Evolutionary conservation across 2,113 vertebrate genomes (phyloP).

Genomic region (Sardina pilchardus): DNA sequence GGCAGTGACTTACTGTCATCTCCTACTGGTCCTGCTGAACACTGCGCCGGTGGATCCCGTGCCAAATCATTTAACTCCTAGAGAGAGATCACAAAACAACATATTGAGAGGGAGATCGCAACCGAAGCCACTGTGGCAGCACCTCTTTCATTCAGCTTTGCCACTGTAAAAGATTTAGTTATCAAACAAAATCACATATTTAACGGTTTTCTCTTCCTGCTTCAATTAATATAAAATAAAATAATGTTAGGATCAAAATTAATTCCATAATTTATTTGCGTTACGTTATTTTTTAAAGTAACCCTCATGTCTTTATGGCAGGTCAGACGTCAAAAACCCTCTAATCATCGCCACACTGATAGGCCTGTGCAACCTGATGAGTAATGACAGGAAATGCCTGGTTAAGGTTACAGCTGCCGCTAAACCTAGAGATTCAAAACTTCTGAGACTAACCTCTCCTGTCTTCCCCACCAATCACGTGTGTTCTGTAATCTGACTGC

Average conservation of each 20-base stretch:
- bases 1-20: constrained; percentile 70
- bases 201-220: not conserved
- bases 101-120: too few relatives aligned
- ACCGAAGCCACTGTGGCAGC: not conserved
- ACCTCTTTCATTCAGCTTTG: not conserved
- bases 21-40: constrained; percentile 82
- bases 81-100: not conserved
- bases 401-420: not conserved
- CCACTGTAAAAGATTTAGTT: too few relatives aligned
- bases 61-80: constrained; percentile 85
- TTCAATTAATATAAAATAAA: not conserved
- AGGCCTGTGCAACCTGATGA: too few relatives aligned
- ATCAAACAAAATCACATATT: too few relatives aligned
- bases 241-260: too few relatives aligned
- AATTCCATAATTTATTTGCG: not conserved
- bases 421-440: not conserved
- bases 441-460: not conserved
- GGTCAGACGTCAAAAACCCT: not conserved
- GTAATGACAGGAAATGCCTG: not conserved
- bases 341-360: not conserved
- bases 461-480: not conserved
- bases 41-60: constrained; percentile 82
- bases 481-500: not conserved
- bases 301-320: not conserved
- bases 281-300: not conserved